phyloP scores from a whole-genome alignment of 2,113 vertebrate genomes.

The Beaufortia kweichowensis region DNA sequence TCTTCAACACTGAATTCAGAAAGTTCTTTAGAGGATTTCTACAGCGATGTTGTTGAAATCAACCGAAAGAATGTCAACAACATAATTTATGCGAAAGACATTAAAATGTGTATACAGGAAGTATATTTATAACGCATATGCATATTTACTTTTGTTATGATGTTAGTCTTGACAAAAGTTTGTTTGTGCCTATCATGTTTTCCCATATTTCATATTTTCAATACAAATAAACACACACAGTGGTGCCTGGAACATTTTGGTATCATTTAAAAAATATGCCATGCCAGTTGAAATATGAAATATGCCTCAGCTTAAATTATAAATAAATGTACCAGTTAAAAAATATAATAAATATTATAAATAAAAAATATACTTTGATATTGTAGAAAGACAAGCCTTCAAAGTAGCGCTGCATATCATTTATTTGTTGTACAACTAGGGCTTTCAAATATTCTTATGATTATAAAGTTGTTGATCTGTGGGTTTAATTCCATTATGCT shows the following conservation, averaged over 20 bases:
- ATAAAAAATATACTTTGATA: too few species aligned
- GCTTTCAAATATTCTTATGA: not conserved
- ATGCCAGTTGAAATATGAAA: not conserved
- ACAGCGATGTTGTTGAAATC: slow-evolving; percentile 68
- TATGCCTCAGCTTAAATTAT: not conserved
- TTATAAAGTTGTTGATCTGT: not conserved
- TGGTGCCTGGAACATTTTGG: not conserved
- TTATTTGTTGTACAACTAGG: too few species aligned
- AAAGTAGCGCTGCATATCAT: not conserved
- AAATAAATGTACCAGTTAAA: too few species aligned
- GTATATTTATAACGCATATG: not conserved
- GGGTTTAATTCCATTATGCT: not conserved
- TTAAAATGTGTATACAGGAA: slow-evolving; percentile 10
- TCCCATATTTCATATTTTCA: slow-evolving; percentile 65
- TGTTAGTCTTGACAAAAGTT: slow-evolving; percentile 38
- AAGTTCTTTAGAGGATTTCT: slow-evolving; percentile 86
- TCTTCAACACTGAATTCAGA: slow-evolving; percentile 91
- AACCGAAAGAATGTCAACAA: slow-evolving; percentile 2
- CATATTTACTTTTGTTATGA: slow-evolving; percentile 1
- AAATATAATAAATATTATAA: too few species aligned
- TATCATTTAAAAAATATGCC: slow-evolving; percentile 2
- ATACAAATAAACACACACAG: slow-evolving; percentile 53
- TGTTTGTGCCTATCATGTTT: slow-evolving; percentile 60
- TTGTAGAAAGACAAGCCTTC: too few species aligned
- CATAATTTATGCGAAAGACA: slow-evolving; percentile 32